Conservation (phyloP, 2,888 invertebrate species). For the Hyppa rectilinea region DNA sequence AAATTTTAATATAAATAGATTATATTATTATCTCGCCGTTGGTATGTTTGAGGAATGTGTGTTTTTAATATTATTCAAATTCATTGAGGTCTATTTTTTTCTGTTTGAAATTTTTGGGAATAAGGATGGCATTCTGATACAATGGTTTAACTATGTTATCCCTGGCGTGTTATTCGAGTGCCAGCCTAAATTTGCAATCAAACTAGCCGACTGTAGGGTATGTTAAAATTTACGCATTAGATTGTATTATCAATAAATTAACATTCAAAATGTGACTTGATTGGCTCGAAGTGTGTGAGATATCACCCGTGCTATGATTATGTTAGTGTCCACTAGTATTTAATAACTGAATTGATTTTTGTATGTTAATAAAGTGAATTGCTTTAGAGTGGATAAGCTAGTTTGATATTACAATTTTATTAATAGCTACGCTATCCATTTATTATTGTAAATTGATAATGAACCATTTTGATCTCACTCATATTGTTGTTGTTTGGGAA, state of each 20-base stretch:
- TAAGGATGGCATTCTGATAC: slow-evolving; percentile 27
- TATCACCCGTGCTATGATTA: slow-evolving; percentile 68
- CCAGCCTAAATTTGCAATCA: slow-evolving; percentile 46
- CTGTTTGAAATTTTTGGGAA: slow-evolving; percentile 61
- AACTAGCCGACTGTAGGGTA: slow-evolving; percentile 59
- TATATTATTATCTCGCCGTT: slow-evolving; percentile 82
- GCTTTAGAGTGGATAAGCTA: slow-evolving; percentile 69
- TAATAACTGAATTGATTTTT: slow-evolving; percentile 66
- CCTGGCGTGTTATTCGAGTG: slow-evolving; percentile 18
- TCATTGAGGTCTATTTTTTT: slow-evolving; percentile 74
- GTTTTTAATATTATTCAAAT: slow-evolving; percentile 89
- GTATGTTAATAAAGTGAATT: slow-evolving; percentile 69
- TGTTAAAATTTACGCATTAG: slow-evolving; percentile 52
- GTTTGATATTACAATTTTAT: slow-evolving; percentile 65
- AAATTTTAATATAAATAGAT: slow-evolving; percentile 85
- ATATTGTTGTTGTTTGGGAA: slow-evolving; percentile 79
- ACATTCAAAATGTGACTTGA: slow-evolving; percentile 66
- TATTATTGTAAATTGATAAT: slow-evolving; percentile 75
- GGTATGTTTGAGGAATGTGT: slow-evolving; percentile 78
- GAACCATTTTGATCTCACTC: slow-evolving; percentile 85
- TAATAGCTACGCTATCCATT: slow-evolving; percentile 68
- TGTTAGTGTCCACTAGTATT: slow-evolving; percentile 70
- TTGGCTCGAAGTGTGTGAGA: slow-evolving; percentile 65
- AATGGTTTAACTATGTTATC: slow-evolving; percentile 18
- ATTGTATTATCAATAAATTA: slow-evolving; percentile 55